Evolutionary conservation across 2,113 vertebrate genomes (phyloP).

Genomic region (Pantherophis guttatus): DNA sequence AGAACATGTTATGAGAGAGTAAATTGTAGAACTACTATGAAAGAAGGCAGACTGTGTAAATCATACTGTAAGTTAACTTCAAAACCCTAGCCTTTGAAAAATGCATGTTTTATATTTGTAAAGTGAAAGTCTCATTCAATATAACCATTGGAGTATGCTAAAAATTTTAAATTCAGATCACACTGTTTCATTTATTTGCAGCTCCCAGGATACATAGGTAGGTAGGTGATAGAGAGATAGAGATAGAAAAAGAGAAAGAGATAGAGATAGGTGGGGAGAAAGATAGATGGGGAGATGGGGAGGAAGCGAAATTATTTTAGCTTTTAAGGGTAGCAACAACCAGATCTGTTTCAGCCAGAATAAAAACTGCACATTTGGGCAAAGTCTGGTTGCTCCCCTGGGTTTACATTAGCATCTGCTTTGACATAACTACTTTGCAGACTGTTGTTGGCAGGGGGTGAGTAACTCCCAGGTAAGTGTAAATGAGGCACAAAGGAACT

Average conservation of each 20-base stretch:
- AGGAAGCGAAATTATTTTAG: conserved; percentile 9
- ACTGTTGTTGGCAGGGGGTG: conserved; percentile 21
- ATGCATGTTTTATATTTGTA: background rate
- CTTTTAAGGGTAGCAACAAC: conserved; percentile 6
- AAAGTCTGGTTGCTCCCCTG: conserved; percentile 27
- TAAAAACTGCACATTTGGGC: conserved; percentile 44
- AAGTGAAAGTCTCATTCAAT: background rate
- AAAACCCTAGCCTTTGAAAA: background rate
- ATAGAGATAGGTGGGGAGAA: background rate
- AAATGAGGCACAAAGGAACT: conserved; percentile 53
- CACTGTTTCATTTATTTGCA: conserved; percentile 41
- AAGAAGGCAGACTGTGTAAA: background rate
- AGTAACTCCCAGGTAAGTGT: conserved; percentile 54
- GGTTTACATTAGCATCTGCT: conserved; percentile 46
- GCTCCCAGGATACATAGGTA: conserved; percentile 27
- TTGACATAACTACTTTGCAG: conserved; percentile 55
- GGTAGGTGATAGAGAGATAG: background rate
- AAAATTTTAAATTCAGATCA: background rate
- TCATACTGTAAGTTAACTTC: background rate
- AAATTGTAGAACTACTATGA: background rate
- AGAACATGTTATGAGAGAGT: too few relatives aligned
- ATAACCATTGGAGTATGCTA: conserved; percentile 30
- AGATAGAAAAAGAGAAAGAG: background rate
- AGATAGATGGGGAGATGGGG: background rate
- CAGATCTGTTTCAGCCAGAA: conserved; percentile 21